Evolutionary conservation across 2,888 invertebrate genomes (phyloP).

Genomic region (Mongoloraphidia duomilia): DNA sequence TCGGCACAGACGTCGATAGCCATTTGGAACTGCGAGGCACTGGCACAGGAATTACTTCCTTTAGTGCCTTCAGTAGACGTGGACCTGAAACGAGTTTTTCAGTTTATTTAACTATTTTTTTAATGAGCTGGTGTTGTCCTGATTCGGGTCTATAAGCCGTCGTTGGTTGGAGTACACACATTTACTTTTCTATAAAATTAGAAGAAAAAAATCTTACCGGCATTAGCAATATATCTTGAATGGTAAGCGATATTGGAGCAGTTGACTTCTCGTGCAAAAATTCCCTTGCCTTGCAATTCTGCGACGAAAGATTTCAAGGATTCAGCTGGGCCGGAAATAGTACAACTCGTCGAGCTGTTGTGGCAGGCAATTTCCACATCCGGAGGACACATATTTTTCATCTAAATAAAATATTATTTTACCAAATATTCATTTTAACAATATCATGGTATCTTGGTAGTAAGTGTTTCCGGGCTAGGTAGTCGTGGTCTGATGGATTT

Average conservation of each 20-base stretch:
- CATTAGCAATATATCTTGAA: conserved; percentile 62
- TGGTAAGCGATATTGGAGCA: conserved; percentile 85
- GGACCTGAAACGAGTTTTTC: conserved; percentile 33
- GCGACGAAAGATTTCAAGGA: conserved; percentile 50
- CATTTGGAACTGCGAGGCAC: conserved; percentile 58
- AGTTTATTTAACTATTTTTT: conserved; percentile 3
- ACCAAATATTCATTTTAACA: not conserved
- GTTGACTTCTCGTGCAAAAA: conserved; percentile 72
- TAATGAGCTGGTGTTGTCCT: no score
- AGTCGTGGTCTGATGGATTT: no score
- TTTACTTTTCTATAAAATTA: not conserved
- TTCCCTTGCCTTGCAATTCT: conserved; percentile 49
- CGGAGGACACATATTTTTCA: conserved; percentile 48
- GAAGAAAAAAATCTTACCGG: conserved; percentile 27
- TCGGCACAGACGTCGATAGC: conserved; percentile 73
- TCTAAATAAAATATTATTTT: conserved; percentile 18
- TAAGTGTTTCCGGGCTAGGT: no score
- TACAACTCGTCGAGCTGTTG: conserved; percentile 72
- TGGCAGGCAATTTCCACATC: conserved; percentile 78
- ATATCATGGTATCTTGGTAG: no score
- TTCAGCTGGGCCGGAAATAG: conserved; percentile 76
- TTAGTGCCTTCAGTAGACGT: conserved; percentile 46
- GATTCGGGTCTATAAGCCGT: no score
- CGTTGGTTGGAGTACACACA: not conserved
- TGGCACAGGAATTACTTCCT: conserved; percentile 46